Evolutionary conservation across 1,140 invertebrate species (phyloP).

Genomic region (Drosophila ercepeae): DNA sequence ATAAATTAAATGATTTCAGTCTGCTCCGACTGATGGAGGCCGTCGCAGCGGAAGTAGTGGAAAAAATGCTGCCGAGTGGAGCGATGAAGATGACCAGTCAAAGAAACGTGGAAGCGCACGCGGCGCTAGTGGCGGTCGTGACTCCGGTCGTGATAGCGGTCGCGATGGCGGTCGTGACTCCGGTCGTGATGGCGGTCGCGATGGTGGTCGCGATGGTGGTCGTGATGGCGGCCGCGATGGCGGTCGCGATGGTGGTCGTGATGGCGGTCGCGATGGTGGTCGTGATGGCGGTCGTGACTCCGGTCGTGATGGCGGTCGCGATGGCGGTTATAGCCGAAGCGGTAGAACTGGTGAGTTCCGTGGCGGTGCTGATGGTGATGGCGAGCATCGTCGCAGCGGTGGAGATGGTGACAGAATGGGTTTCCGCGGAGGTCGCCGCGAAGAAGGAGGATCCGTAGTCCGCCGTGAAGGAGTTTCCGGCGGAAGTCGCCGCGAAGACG

Average conservation of each 20-base stretch:
- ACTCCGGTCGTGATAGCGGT: too few species aligned
- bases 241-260: too few species aligned
- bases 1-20: constrained; percentile 12
- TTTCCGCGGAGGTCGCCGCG: background rate
- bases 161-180: too few species aligned
- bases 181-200: constrained; percentile 53
- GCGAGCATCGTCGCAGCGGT: constrained; percentile 17
- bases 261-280: too few species aligned
- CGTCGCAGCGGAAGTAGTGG: constrained; percentile 1
- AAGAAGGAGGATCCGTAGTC: background rate
- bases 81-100: constrained; percentile 51
- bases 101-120: too few species aligned
- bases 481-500: background rate
- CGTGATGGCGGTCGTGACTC: too few species aligned
- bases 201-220: background rate
- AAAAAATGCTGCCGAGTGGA: constrained; percentile 28
- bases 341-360: background rate
- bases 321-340: background rate
- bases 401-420: constrained; percentile 20
- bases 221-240: background rate
- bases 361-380: background rate
- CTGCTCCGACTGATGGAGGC: background rate
- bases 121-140: too few species aligned
- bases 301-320: constrained; percentile 53
- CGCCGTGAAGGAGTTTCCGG: too few species aligned